Percentiles rank a stretch among this genome's conserved stretches.
These are phyloP conservation scores for Drosophila teissieri DNA, from an alignment of 1,140 invertebrate genomes.

Conservation along the genomic window DNA sequence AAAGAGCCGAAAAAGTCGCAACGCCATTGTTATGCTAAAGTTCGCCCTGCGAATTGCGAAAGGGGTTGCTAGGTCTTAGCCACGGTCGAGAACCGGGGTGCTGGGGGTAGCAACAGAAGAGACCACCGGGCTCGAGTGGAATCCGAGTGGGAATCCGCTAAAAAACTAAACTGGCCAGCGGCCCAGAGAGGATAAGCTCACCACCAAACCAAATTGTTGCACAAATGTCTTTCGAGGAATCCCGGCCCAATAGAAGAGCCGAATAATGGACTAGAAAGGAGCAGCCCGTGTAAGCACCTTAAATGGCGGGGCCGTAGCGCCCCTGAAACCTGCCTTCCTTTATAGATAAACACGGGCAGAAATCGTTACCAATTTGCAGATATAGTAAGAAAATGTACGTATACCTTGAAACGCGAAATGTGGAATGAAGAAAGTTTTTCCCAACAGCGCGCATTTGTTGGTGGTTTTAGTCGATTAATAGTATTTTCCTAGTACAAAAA, in stretches of 20 bases:
- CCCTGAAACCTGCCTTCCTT: constrained; percentile 31
- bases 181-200: constrained; percentile 63
- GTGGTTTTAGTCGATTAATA: too few species aligned
- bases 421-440: too few species aligned
- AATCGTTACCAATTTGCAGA: background rate
- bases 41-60: constrained; percentile 34
- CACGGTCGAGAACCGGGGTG: background rate
- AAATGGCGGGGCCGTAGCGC: constrained; percentile 62
- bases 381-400: background rate
- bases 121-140: constrained; percentile 54
- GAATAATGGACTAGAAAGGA: constrained; percentile 51
- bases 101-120: background rate
- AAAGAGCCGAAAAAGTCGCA: constrained; percentile 56
- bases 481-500: too few species aligned
- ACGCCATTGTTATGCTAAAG: constrained; percentile 81
- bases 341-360: constrained; percentile 5
- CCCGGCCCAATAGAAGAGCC: constrained; percentile 11
- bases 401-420: too few species aligned
- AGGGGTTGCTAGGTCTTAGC: constrained; percentile 61
- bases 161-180: constrained; percentile 51
- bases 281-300: constrained; percentile 81
- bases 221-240: constrained; percentile 54
- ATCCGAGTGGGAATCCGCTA: constrained; percentile 60
- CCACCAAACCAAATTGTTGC: constrained; percentile 78
- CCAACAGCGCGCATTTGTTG: too few species aligned